These are phyloP conservation scores for Anguilla obscura DNA, from an alignment of 2,797 vertebrate genomes.

Conservation along the genomic window DNA sequence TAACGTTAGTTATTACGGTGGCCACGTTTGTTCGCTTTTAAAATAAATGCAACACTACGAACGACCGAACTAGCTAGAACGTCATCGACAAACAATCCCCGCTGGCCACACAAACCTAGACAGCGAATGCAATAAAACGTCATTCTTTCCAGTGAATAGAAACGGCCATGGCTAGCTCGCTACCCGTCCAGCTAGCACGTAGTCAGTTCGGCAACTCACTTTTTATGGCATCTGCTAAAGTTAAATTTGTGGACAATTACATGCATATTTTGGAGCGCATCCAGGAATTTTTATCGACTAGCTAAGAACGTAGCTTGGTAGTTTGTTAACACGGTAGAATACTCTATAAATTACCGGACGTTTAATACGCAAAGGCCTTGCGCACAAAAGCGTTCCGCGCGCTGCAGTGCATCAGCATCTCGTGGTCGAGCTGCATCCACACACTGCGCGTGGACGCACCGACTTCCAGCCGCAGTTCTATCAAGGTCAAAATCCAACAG, in stretches of 20 bases:
- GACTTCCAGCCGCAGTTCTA: not conserved
- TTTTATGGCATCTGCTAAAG: not conserved
- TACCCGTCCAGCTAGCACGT: not conserved
- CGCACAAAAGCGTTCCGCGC: not conserved
- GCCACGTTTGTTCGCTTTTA: not conserved
- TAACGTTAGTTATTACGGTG: conserved; percentile 38
- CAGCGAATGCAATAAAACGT: not conserved
- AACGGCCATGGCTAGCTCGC: not conserved
- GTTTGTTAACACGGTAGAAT: not conserved
- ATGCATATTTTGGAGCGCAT: not conserved
- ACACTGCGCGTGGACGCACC: not conserved
- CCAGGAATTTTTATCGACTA: not conserved
- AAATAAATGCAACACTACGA: not conserved
- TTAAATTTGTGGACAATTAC: not conserved
- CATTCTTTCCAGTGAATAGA: not conserved
- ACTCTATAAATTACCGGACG: not conserved
- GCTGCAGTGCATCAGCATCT: conserved; percentile 30
- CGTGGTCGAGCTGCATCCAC: not conserved
- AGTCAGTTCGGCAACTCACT: not conserved
- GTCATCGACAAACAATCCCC: not conserved
- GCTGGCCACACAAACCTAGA: not conserved
- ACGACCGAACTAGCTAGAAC: not conserved
- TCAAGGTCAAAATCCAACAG: not conserved
- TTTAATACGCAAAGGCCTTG: conserved; percentile 7
- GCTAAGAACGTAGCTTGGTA: not conserved